Evolutionary conservation across 2,888 invertebrate genomes (phyloP), one percentile per base, ranked within the genome.

Genomic region (Chalcosyrphus nemorum): DNA sequence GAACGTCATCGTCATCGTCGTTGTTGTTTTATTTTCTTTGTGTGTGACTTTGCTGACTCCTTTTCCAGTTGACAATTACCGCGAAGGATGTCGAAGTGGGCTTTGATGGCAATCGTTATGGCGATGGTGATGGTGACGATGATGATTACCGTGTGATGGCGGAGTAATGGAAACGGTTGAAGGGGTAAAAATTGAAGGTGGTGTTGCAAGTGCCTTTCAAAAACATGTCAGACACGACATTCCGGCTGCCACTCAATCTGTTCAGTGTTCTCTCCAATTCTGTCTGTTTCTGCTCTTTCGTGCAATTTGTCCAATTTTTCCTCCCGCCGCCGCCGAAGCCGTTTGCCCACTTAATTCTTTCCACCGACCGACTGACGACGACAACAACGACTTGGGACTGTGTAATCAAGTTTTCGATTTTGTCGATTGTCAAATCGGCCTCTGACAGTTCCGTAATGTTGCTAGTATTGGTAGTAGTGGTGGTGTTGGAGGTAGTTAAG

Each of bases 221-320:
- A 84, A 84, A 84, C 84, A 84, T 84, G 80, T 84, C 84, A 80
- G 84, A 70, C 84, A 84, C 84, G 84, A 84, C 84, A 84, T 84
- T 84, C 84, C 84, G 78, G 80, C 78, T 84, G 84, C 84, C 84
- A 84, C 84, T 84, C 84, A 84, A 80, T 80, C 84, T 76, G 52
- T 76, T 63, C 66, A 24, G 24, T 35, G 24, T 68, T 74, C 61
- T 74, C 61, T 74, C 66, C 52, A 21, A 35, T 32, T 76, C 32
- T 56, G 63, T 78, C 61, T 47, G 68, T 77, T 54, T 61, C 19
- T n/a, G 19, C 54, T 66, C 61, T 68, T 68, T 21, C 11, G 27
- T 76, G 75, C 80, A 80, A 84, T 80, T 84, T 84, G 84, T 75
- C 57, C 78, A 70, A 70, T 68, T 57, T 74, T 47, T 29, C 61